Conservation (phyloP, 2,888 invertebrate species). For the Proisotoma minuta region DNA sequence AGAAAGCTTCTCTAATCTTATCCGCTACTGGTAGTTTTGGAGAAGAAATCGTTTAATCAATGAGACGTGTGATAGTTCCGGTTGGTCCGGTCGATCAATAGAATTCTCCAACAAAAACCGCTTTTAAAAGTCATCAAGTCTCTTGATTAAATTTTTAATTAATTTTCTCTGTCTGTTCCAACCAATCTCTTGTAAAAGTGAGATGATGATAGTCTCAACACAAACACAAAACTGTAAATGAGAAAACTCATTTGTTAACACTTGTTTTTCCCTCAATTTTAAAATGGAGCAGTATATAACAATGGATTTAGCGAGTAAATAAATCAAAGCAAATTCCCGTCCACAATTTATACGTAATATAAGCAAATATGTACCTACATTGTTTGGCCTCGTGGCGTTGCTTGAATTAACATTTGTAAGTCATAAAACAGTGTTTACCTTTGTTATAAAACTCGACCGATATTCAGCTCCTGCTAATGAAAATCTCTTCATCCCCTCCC, state of each 20-base stretch:
- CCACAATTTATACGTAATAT: too few relatives aligned
- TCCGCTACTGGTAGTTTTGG: too few relatives aligned
- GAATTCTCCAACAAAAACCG: slow-evolving; percentile 8
- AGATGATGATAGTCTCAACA: too few relatives aligned
- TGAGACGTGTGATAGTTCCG: slow-evolving; percentile 18
- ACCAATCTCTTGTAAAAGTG: not conserved
- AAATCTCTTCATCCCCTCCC: not conserved
- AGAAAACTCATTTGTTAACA: not conserved
- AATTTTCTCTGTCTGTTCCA: slow-evolving; percentile 1
- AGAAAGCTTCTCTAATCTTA: too few relatives aligned
- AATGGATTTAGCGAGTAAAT: not conserved
- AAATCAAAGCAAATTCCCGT: too few relatives aligned
- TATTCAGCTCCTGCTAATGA: slow-evolving; percentile 3
- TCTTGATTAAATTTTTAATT: slow-evolving; percentile 19
- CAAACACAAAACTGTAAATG: not conserved
- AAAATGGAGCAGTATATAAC: not conserved
- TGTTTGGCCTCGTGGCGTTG: too few relatives aligned
- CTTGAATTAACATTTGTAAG: slow-evolving; percentile 5
- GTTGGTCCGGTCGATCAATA: not conserved
- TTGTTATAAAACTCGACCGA: slow-evolving; percentile 2
- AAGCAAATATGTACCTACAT: too few relatives aligned
- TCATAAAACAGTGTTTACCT: slow-evolving; percentile 15
- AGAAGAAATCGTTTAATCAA: slow-evolving; percentile 16
- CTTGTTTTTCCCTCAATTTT: not conserved
- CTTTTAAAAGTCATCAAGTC: slow-evolving; percentile 2